Conservation (phyloP, 2,113 vertebrate species). For the Neogale vison region DNA sequence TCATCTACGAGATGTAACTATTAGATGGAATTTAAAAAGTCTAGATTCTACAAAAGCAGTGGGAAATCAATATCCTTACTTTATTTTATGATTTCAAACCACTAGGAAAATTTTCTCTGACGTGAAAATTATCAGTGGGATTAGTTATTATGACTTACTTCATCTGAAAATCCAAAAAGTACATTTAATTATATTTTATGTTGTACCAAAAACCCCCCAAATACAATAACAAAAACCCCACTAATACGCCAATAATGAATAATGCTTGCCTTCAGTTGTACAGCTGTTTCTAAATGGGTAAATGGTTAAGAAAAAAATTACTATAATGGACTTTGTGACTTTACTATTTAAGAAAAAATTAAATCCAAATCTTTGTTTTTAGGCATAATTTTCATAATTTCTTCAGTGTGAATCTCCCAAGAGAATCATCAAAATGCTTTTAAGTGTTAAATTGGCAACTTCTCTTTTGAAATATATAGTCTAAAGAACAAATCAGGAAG, state of each 20-base stretch:
- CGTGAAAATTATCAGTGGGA: slow-evolving; percentile 75
- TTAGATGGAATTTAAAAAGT: background rate
- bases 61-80: background rate
- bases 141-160: slow-evolving; percentile 79
- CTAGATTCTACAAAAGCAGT: slow-evolving; percentile 32
- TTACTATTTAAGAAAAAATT: slow-evolving; percentile 83
- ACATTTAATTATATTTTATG: slow-evolving; percentile 69
- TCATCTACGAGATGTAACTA: background rate
- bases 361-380: slow-evolving; percentile 80
- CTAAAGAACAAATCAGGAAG: slow-evolving; percentile 78
- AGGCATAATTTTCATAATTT: slow-evolving; percentile 82
- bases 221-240: background rate
- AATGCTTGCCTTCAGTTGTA: slow-evolving; percentile 63
- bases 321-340: slow-evolving; percentile 80
- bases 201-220: background rate
- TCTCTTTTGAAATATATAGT: slow-evolving; percentile 77
- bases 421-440: slow-evolving; percentile 52
- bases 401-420: slow-evolving; percentile 77
- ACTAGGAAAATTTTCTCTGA: slow-evolving; percentile 74
- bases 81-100: slow-evolving; percentile 61
- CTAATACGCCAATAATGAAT: slow-evolving; percentile 54
- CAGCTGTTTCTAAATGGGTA: slow-evolving; percentile 78
- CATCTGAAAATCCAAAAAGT: slow-evolving; percentile 59
- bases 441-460: slow-evolving; percentile 64
- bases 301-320: slow-evolving; percentile 80